Conservation (phyloP, 2,113 vertebrate genomes). For the Mirza zaza region DNA sequence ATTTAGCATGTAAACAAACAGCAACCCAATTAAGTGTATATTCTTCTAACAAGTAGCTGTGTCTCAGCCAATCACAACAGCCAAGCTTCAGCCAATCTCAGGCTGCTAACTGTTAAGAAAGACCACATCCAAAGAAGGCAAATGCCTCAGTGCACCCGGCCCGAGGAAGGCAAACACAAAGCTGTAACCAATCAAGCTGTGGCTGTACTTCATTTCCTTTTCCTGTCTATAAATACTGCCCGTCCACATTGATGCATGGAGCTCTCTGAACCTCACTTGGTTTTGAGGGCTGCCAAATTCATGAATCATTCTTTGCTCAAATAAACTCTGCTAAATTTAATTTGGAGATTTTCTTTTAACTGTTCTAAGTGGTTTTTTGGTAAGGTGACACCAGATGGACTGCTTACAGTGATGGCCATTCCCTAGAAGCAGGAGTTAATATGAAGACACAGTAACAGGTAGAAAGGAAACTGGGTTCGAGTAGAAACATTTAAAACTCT, state of each 20-base stretch:
- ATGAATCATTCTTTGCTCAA: not conserved
- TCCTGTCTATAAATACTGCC: not conserved
- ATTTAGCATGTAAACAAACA: not conserved
- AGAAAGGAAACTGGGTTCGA: not conserved
- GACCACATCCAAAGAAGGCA: not conserved
- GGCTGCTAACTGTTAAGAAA: not conserved
- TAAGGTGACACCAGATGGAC: not conserved
- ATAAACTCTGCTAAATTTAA: not conserved
- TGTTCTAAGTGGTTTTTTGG: not conserved
- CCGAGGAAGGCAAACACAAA: not conserved
- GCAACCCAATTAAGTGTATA: not conserved
- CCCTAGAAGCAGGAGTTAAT: not conserved
- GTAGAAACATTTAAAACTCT: not conserved
- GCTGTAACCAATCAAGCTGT: not conserved
- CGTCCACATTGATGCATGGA: not conserved
- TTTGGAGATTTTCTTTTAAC: not conserved
- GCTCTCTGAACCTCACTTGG: not conserved
- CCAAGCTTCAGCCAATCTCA: not conserved
- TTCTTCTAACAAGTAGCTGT: not conserved
- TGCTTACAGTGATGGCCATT: not conserved
- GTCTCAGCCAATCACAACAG: not conserved
- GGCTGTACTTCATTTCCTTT: not conserved
- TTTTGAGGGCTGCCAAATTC: not conserved
- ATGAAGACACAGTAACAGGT: not conserved
- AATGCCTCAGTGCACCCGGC: not conserved